These are phyloP conservation scores for Harpegnathos saltator DNA, from an alignment of 1,140 invertebrate species.

Conservation along the genomic window DNA sequence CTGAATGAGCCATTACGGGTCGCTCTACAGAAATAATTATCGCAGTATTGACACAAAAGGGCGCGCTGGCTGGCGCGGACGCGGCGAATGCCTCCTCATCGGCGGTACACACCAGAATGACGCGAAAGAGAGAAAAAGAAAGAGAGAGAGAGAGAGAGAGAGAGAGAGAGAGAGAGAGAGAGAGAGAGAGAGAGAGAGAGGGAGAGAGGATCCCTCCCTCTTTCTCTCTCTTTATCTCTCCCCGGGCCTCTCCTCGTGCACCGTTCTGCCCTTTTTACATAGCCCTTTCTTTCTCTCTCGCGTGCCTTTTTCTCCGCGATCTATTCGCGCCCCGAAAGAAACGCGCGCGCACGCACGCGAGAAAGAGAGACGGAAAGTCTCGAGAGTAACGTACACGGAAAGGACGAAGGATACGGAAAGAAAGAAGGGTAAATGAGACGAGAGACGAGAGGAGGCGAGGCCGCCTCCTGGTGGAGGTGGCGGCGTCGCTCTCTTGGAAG, in stretches of 20 bases:
- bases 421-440: conserved; percentile 8
- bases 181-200: too few species aligned
- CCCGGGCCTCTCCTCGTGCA: neutral
- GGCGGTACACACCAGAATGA: conserved; percentile 52
- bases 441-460: conserved; percentile 19
- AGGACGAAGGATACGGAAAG: neutral
- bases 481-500: conserved; percentile 57
- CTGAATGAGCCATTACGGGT: conserved; percentile 85
- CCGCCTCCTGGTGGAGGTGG: conserved; percentile 9
- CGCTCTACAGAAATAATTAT: conserved; percentile 85
- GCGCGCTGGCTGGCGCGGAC: conserved; percentile 58
- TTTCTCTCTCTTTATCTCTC: too few species aligned
- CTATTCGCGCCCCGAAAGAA: conserved; percentile 63
- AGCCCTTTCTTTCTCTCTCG: conserved; percentile 50
- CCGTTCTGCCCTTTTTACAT: neutral
- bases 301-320: conserved; percentile 48
- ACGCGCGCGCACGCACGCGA: conserved; percentile 22
- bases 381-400: conserved; percentile 35
- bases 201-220: too few species aligned
- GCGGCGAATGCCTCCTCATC: conserved; percentile 67
- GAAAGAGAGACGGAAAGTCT: neutral
- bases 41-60: conserved; percentile 76
- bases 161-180: too few species aligned
- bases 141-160: conserved; percentile 55
- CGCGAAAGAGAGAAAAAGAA: conserved; percentile 33